Evolutionary conservation across 1,140 invertebrate species (phyloP).

Genomic region (Drosophila jambulina): DNA sequence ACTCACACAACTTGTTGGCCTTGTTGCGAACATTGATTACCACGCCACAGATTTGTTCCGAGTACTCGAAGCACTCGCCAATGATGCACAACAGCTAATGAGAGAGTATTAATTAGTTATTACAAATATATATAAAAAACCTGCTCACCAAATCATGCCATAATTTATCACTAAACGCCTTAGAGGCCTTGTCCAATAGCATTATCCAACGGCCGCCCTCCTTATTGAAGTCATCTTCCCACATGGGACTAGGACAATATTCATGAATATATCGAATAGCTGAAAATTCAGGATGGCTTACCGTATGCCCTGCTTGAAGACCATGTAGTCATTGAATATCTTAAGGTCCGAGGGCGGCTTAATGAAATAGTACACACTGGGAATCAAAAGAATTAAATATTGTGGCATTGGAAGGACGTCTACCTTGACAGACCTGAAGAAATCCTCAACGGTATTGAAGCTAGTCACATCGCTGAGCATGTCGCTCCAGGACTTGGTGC

Average conservation of each 20-base stretch:
- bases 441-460: constrained; percentile 99
- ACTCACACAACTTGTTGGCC: constrained; percentile 93
- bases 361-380: constrained; percentile 98
- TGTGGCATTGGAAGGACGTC: too few relatives aligned
- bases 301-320: constrained; percentile 98
- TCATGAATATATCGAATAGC: background rate
- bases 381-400: constrained; percentile 85
- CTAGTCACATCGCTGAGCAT: constrained; percentile 96
- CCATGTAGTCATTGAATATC: constrained; percentile 97
- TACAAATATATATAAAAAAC: too few relatives aligned
- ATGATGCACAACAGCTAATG: constrained; percentile 94
- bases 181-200: constrained; percentile 93
- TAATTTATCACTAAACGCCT: constrained; percentile 94
- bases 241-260: constrained; percentile 92
- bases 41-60: constrained; percentile 97
- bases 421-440: constrained; percentile 89
- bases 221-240: constrained; percentile 96
- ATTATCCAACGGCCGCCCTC: constrained; percentile 98
- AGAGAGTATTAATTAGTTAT: background rate
- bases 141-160: constrained; percentile 96
- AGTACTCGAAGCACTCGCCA: constrained; percentile 97
- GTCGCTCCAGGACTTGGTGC: constrained; percentile 95
- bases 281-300: constrained; percentile 9
- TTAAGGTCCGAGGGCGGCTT: constrained; percentile 96
- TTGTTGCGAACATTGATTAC: constrained; percentile 97